A percentile compares a stretch with the other conserved stretches of the same genome.
These are phyloP conservation scores for Catharus bicknelli DNA, from an alignment of 2,113 vertebrate species.

Conservation along the genomic window DNA sequence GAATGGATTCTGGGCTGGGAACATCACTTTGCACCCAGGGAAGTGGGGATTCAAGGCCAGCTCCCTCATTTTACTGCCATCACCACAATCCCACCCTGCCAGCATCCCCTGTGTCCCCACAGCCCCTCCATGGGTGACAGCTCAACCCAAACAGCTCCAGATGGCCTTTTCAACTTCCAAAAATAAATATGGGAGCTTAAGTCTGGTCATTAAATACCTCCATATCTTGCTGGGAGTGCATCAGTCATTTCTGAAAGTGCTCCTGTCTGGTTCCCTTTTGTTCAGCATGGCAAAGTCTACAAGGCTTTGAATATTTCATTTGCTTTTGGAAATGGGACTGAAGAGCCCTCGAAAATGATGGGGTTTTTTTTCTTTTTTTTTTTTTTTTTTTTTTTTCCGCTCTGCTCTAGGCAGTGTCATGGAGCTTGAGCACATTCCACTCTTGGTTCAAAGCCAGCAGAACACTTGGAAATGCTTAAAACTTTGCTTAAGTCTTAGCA, in stretches of 20 bases:
- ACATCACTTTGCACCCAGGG: not conserved
- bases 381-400: not conserved
- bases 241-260: not conserved
- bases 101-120: not conserved
- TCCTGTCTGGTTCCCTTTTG: not conserved
- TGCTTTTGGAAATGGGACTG: not conserved
- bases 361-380: too few relatives aligned
- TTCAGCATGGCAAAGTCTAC: not conserved
- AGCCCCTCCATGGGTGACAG: not conserved
- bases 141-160: not conserved
- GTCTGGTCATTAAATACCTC: not conserved
- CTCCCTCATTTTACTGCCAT: not conserved
- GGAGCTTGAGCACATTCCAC: not conserved
- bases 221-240: not conserved
- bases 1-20: not conserved
- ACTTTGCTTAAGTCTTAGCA: not conserved
- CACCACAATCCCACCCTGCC: fast-evolving
- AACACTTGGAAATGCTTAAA: fast-evolving
- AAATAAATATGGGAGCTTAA: not conserved
- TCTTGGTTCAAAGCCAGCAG: not conserved
- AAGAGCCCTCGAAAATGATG: not conserved
- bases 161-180: not conserved
- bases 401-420: not conserved
- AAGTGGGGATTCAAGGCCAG: not conserved
- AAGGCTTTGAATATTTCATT: not conserved